phyloP scores from a whole-genome alignment of 2,113 vertebrate species.

The Burhinus bistriatus region DNA sequence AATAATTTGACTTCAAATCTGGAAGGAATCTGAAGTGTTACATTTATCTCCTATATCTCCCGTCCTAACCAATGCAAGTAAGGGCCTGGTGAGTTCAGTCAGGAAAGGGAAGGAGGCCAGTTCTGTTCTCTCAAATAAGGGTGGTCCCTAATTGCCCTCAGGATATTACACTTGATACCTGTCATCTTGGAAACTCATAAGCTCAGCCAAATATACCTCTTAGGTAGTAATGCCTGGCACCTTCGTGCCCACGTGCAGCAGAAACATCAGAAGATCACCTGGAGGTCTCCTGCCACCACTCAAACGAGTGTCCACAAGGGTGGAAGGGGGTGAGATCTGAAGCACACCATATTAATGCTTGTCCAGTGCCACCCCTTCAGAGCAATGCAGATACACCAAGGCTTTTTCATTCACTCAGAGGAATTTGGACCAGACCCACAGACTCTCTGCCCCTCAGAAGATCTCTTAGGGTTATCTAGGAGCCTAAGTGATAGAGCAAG shows the following conservation, averaged over 20 bases:
- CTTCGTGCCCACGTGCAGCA: neutral
- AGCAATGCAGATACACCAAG: neutral
- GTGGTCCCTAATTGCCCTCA: neutral
- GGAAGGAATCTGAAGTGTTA: neutral
- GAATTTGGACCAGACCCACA: neutral
- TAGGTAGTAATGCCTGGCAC: neutral
- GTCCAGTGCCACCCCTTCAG: neutral
- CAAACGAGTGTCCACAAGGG: rapidly evolving
- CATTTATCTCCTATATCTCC: neutral
- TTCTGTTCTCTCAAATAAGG: neutral
- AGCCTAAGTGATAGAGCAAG: neutral
- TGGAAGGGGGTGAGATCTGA: neutral
- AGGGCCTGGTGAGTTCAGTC: neutral
- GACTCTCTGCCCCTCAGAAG: neutral
- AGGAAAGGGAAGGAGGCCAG: neutral
- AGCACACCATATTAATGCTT: rapidly evolving
- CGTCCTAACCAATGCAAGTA: neutral
- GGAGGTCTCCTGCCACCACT: neutral
- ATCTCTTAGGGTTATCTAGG: neutral
- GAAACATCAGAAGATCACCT: neutral
- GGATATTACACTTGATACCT: neutral
- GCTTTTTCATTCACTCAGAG: neutral
- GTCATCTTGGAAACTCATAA: neutral
- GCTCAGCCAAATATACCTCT: neutral
- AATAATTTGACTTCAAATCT: neutral